Conservation (phyloP, 2,888 invertebrate species). For the Muscina levida region DNA sequence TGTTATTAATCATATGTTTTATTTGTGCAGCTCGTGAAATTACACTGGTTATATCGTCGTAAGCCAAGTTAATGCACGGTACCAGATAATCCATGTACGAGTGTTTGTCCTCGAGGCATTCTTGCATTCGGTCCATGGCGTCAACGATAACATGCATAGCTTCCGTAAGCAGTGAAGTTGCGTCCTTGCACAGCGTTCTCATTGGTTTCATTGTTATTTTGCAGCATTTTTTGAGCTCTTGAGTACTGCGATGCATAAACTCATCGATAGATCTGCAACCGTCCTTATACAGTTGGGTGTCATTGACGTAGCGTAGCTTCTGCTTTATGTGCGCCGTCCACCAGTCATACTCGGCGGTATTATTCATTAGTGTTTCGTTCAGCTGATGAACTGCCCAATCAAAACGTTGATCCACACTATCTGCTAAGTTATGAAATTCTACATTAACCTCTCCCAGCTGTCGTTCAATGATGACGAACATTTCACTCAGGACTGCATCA, state of each 20-base stretch:
- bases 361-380: conserved; percentile 72
- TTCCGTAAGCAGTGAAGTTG: conserved; percentile 69
- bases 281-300: conserved; percentile 67
- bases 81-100: conserved; percentile 70
- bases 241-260: conserved; percentile 69
- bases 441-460: conserved; percentile 65
- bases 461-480: conserved; percentile 62
- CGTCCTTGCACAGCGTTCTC: conserved; percentile 70
- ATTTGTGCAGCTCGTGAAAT: conserved; percentile 67
- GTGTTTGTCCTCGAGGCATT: conserved; percentile 71
- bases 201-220: conserved; percentile 73
- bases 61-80: conserved; percentile 68
- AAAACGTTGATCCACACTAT: conserved; percentile 68
- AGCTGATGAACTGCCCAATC: conserved; percentile 68
- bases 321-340: conserved; percentile 70
- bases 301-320: conserved; percentile 68
- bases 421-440: conserved; percentile 67
- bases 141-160: conserved; percentile 70
- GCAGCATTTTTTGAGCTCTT: conserved; percentile 72
- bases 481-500: conserved; percentile 62
- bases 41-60: conserved; percentile 69
- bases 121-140: conserved; percentile 70
- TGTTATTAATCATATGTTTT: conserved; percentile 67
- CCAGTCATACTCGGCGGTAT: conserved; percentile 69
- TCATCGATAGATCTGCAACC: conserved; percentile 71